A percentile compares a stretch with the other conserved stretches of the same genome.
phyloP scores from a whole-genome alignment of 2,113 vertebrate genomes.

The Meleagris gallopavo region DNA sequence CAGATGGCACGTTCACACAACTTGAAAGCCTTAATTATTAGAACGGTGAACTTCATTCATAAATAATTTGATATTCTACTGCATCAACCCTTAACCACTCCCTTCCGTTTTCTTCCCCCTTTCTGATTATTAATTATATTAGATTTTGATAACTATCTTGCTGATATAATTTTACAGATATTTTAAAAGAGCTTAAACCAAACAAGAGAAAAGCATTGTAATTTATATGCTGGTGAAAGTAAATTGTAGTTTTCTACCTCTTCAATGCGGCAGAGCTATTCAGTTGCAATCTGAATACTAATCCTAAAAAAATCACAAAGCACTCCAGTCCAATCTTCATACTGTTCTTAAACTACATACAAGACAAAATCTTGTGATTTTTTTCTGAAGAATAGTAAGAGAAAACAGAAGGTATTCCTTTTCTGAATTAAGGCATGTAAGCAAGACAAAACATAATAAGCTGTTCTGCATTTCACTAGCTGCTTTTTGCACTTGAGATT shows the following conservation, averaged over 20 bases:
- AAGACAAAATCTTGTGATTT: neutral
- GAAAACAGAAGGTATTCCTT: neutral
- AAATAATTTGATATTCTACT: neutral
- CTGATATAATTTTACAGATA: neutral
- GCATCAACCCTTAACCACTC: neutral
- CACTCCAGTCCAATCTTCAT: neutral
- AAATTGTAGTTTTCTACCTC: neutral
- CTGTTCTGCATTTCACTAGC: neutral
- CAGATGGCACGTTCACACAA: neutral
- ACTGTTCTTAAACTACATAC: neutral
- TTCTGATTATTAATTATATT: neutral
- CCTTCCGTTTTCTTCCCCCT: neutral
- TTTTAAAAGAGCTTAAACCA: neutral
- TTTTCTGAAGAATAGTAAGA: neutral
- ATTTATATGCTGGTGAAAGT: neutral
- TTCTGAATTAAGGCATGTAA: neutral
- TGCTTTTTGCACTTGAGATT: neutral
- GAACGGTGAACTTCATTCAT: neutral
- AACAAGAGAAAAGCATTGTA: neutral
- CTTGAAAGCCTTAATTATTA: neutral
- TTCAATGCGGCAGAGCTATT: neutral
- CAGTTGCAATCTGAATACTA: neutral
- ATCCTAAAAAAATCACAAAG: neutral
- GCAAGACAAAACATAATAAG: neutral
- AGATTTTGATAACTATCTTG: neutral